A percentile compares a stretch with the other conserved stretches of the same genome.
Conservation (phyloP, 2,113 vertebrate species). For the Halichoeres trimaculatus region DNA sequence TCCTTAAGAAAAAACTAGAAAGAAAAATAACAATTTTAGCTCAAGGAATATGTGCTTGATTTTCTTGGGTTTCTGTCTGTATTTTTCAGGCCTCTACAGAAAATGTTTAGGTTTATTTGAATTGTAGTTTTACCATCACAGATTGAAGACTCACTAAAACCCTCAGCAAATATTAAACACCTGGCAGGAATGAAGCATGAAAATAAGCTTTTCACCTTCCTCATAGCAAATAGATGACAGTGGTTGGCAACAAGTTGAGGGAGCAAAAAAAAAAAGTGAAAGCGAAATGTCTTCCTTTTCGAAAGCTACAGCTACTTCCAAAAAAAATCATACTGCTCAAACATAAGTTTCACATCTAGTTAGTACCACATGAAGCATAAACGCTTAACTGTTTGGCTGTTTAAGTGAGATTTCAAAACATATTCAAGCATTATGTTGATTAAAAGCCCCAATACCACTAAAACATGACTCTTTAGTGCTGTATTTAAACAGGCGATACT, state of each 20-base stretch:
- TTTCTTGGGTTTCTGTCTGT: background rate
- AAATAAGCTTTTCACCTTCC: background rate
- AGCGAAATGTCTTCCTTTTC: background rate
- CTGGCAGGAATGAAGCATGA: background rate
- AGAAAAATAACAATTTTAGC: background rate
- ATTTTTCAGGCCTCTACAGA: background rate
- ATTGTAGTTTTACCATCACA: no score
- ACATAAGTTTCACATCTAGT: no score
- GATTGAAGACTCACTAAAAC: background rate
- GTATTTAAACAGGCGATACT: no score
- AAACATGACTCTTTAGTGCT: no score
- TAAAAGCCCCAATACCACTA: no score
- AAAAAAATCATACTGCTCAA: no score
- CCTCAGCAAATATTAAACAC: background rate
- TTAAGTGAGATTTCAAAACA: no score
- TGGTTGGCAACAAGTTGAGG: background rate
- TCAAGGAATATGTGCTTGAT: background rate
- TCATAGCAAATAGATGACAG: background rate
- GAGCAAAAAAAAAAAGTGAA: background rate
- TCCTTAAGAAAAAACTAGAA: slow-evolving; percentile 88
- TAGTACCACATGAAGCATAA: no score
- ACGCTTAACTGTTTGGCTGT: no score
- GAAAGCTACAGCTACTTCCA: background rate
- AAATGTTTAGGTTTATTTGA: background rate
- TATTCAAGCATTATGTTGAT: no score